Evolutionary conservation across 1,140 invertebrate genomes (phyloP).

Genomic region (Monochamus saltuarius): DNA sequence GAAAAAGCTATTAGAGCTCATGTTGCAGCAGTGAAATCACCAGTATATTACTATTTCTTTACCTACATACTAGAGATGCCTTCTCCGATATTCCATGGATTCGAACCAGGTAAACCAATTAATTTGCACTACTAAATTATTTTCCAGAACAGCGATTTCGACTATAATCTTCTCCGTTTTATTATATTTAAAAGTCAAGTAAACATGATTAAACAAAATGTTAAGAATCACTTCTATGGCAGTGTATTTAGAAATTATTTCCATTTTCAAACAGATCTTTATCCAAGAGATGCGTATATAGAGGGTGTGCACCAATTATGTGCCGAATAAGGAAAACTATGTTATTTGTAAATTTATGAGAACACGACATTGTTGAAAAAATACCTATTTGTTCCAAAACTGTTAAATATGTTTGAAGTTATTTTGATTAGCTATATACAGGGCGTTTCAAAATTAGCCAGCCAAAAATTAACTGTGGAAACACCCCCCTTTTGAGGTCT

Average conservation of each 20-base stretch:
- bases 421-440: no score
- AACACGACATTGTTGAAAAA: no score
- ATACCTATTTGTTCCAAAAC: no score
- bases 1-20: conserved; percentile 58
- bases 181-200: neutral
- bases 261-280: neutral
- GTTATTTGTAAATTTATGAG: no score
- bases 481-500: no score
- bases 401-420: no score
- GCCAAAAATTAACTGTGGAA: no score
- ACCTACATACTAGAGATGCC: conserved; percentile 45
- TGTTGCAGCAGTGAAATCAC: conserved; percentile 54
- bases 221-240: neutral
- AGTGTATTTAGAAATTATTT: neutral
- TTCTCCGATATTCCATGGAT: neutral
- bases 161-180: neutral
- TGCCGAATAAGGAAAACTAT: no score
- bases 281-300: no score
- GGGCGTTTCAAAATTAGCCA: no score
- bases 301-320: no score
- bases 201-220: neutral
- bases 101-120: neutral
- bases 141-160: neutral
- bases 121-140: neutral
- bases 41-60: conserved; percentile 62